phyloP scores from a whole-genome alignment of 2,888 invertebrate genomes.

The Agrochola macilenta region DNA sequence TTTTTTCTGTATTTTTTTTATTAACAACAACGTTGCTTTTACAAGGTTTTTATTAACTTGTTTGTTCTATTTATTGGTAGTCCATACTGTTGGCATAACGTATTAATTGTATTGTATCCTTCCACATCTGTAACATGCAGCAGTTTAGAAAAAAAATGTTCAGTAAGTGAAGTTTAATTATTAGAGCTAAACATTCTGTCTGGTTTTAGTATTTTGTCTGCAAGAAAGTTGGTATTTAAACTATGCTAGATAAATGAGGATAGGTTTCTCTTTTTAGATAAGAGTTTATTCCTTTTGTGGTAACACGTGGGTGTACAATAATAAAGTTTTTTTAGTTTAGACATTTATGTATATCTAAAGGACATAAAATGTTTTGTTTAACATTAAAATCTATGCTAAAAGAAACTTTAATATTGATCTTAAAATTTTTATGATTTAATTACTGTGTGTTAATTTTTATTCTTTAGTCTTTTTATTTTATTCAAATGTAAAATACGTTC shows the following conservation, averaged over 20 bases:
- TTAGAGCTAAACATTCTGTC: not conserved
- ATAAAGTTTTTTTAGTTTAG: slow-evolving; percentile 6
- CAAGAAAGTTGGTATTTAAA: slow-evolving; percentile 9
- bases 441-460: slow-evolving; percentile 31
- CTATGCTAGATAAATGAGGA: slow-evolving; percentile 8
- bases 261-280: slow-evolving; percentile 3
- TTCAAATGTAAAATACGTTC: slow-evolving; percentile 29
- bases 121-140: not conserved
- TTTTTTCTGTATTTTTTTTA: not conserved
- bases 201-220: not conserved
- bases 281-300: not conserved
- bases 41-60: not conserved
- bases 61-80: not conserved
- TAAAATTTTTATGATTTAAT: slow-evolving; percentile 52
- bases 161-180: not conserved
- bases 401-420: slow-evolving; percentile 13
- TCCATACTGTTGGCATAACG: not conserved
- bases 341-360: not conserved
- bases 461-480: not conserved
- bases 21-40: not conserved
- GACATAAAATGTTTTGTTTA: slow-evolving; percentile 11
- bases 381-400: slow-evolving; percentile 23
- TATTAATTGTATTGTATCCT: not conserved
- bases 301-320: slow-evolving; percentile 6
- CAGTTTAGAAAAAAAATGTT: not conserved